Evolutionary conservation across 2,888 invertebrate species (phyloP).

Genomic region (Escarpia spicata): DNA sequence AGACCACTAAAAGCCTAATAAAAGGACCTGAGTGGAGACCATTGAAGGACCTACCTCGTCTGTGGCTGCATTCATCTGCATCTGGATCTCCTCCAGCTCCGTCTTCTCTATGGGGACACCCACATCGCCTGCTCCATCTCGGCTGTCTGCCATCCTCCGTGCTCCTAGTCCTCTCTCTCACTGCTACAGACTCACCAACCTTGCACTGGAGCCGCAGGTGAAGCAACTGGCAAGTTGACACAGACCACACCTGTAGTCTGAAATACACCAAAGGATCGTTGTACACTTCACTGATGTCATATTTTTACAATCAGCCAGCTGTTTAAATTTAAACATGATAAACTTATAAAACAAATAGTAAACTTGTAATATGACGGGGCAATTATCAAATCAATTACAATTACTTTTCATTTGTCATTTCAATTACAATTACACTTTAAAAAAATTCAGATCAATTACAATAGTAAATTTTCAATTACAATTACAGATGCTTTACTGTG

Average conservation of each 20-base stretch:
- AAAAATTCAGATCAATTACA: too few relatives aligned
- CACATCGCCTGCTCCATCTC: background rate
- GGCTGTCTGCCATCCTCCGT: background rate
- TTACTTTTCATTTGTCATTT: too few relatives aligned
- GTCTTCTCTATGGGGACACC: constrained; percentile 36
- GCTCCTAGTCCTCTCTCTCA: background rate
- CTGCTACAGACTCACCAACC: background rate
- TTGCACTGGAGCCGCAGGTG: background rate
- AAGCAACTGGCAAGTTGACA: background rate
- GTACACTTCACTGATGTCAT: background rate
- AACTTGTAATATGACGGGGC: too few relatives aligned
- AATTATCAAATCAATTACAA: too few relatives aligned
- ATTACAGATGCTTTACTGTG: too few relatives aligned
- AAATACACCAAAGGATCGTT: background rate
- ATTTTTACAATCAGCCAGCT: background rate
- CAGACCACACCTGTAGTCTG: background rate
- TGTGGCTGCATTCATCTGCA: constrained; percentile 59
- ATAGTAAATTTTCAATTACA: too few relatives aligned
- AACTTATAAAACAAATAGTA: background rate
- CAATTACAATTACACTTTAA: too few relatives aligned
- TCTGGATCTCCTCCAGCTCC: constrained; percentile 59
- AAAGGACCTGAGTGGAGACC: background rate
- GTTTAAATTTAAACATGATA: background rate
- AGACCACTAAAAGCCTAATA: background rate
- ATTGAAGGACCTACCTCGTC: constrained; percentile 58